Base-by-base conservation (phyloP, 2,797 vertebrate species). In the Sebastes trivittatus region DNA sequence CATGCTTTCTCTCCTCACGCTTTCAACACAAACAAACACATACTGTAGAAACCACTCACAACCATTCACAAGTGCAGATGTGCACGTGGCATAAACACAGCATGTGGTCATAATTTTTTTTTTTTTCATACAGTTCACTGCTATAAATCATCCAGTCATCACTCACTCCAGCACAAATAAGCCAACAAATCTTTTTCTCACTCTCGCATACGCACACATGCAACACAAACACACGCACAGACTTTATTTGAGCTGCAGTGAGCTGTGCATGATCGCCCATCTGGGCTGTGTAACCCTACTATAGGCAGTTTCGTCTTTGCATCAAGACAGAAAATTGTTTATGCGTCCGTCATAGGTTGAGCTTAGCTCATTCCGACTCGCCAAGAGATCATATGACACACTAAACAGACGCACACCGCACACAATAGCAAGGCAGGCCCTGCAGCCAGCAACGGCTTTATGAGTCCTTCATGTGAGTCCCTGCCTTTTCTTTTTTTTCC, bases 401-500 rank as follows among this genome's bases (percentile, higher is more conserved):
- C 78, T 75, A 67, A 83, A 81, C 71, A 90, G 85, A 91, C 83
- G 84, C 90, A 87, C 86, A 84, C 58, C 84, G 81, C 92, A 90
- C 89, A 90, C 73, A 87, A 89, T 52, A 82, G 69, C 77, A 76
- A 83, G 78, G 49, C 78, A 85, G 78, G 81, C 81, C 84, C 81
- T 49, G 80, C 87, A 87, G 88, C 86, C 80, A 88, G 87, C 58
- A 66, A 70, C 27, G 32, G 81, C 80, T 90, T 90, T 83, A 83
- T 55, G 86, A 91, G 90, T 94, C 89, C 87, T 91, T 90, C 89
- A 87, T 89, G 87, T 89, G 91, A 94, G 85, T 89, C 76, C 63
- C 63, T 84, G 52, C 29, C n/a, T 76, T 63, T 77, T 10, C 11
- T 23, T 36, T 75, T 72, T 61, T 75, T 61, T 74, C 81, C 85